Evolutionary conservation across 2,888 invertebrate genomes (phyloP), one percentile per base, ranked within the genome.

Genomic region (Neocrepidodera transversa): DNA sequence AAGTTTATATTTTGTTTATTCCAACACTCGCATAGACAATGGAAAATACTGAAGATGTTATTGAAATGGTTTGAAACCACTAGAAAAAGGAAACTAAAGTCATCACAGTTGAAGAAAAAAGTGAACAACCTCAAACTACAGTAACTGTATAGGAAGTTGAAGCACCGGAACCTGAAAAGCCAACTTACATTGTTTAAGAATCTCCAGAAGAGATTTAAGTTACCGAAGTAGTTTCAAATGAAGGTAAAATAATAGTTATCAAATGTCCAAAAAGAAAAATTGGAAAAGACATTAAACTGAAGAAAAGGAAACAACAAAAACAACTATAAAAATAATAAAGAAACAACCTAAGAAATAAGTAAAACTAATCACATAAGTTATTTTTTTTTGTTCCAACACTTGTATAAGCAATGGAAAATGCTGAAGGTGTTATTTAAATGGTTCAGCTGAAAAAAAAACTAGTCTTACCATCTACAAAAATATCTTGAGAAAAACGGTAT

Each of bases 21-120:
- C 76, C 78, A 1, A 68, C 74, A 14, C 62, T 77, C 51, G 65
- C 63, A 6, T 54, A 68, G 43, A 77, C 79, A 71, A 67, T 79
- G 43, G 68, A 68, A 30, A 68, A 74, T 59, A 72, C 63, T n/a
- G 71, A 73, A 18, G 74, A 73, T 38, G 69, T 71, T 11, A 66
- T 75, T 53, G 73, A 76, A 49, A n/a, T n/a, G n/a, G n/a, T n/a
- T n/a, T n/a, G n/a, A n/a, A n/a, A n/a, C n/a, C n/a, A n/a, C n/a
- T n/a, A n/a, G n/a, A n/a, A 80, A 55, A 74, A 79, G 72, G 70
- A 71, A 0, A 78, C 79, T 47, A 78, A 81, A 72, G 78, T 79
- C 58, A 68, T 71, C 18, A 68, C 71, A 8, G 55, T 71, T 6
- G 64, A 71, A 60, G 74, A 74, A 67, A 70, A 72, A 40, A 71